Conservation (phyloP, 2,797 vertebrate species). For the Rhabdophis nuchalis region DNA sequence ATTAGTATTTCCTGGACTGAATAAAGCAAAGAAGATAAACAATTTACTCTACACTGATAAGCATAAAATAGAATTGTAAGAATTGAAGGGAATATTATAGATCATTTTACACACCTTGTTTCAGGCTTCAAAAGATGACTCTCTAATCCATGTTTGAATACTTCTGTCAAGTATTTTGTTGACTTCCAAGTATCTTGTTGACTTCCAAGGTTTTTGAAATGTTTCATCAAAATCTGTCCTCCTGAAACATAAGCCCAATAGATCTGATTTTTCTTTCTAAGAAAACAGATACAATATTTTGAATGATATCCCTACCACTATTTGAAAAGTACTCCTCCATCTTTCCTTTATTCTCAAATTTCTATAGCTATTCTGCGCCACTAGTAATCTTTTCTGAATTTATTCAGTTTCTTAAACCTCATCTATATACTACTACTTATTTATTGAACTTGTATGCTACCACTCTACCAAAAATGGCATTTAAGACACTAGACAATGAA, state of each 20-base stretch:
- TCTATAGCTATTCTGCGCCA: background rate
- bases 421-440: background rate
- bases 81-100: background rate
- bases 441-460: background rate
- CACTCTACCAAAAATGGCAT: background rate
- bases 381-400: background rate
- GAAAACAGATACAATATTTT: background rate
- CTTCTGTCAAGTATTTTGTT: background rate
- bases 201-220: background rate
- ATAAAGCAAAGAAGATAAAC: background rate
- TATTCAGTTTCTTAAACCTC: background rate
- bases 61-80: background rate
- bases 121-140: background rate
- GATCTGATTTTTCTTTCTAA: background rate
- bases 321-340: background rate
- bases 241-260: background rate
- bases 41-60: background rate
- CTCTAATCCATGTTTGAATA: background rate
- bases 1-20: background rate
- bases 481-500: background rate
- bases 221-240: background rate
- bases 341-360: background rate
- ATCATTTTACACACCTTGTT: background rate
- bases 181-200: too few species aligned
- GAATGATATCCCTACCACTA: background rate